A percentile compares a stretch with the other conserved stretches of the same genome.
phyloP scores from a whole-genome alignment of 1,140 invertebrate genomes.

The Mercenaria mercenaria region DNA sequence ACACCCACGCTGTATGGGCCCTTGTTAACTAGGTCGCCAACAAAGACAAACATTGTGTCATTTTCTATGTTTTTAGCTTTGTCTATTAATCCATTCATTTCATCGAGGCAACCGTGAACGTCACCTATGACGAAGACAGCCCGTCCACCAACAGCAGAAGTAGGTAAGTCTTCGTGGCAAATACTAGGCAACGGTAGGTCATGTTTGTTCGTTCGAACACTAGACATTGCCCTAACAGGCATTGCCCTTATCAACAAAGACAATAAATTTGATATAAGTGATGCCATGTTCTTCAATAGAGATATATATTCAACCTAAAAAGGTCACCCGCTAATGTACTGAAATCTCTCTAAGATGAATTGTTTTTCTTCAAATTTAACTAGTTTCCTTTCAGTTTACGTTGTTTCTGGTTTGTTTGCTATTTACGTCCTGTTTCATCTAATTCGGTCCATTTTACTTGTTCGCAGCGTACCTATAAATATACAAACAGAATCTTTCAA shows the following conservation, averaged over 20 bases:
- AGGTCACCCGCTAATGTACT: too few species aligned
- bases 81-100: slow-evolving; percentile 79
- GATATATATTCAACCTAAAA: too few species aligned
- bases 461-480: too few species aligned
- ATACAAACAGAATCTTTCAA: too few species aligned
- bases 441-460: too few species aligned
- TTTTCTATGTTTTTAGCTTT: slow-evolving; percentile 58
- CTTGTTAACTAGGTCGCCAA: slow-evolving; percentile 85
- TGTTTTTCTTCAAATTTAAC: too few species aligned
- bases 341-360: too few species aligned
- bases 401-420: too few species aligned
- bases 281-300: not conserved
- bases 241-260: not conserved
- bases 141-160: slow-evolving; percentile 66
- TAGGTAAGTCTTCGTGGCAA: slow-evolving; percentile 70
- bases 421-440: too few species aligned
- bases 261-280: not conserved
- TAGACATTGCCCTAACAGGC: not conserved
- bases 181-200: slow-evolving; percentile 68
- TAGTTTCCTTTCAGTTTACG: too few species aligned
- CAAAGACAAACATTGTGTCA: slow-evolving; percentile 81
- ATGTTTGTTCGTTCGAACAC: slow-evolving; percentile 64
- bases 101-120: slow-evolving; percentile 85
- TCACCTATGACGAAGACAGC: slow-evolving; percentile 85
- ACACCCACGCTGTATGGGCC: slow-evolving; percentile 83